Conservation (phyloP, 2,888 invertebrate genomes). For the Artemia sp. region DNA sequence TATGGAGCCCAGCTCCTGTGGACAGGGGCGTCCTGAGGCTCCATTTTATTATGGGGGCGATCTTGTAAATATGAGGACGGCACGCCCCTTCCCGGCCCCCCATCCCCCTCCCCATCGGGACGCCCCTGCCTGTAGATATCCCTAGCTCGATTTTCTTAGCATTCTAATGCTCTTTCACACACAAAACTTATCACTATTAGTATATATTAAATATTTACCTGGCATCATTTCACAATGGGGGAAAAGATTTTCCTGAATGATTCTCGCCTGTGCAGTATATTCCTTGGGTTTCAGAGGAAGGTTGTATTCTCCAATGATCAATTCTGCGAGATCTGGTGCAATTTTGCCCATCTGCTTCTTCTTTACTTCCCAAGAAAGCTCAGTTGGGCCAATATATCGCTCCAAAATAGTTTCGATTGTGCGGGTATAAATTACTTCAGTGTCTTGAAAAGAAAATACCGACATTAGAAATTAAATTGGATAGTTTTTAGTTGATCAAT, state of each 20-base stretch:
- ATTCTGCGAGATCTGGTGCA: conserved; percentile 28
- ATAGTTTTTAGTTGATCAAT: too few relatives aligned
- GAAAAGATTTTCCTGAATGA: conserved; percentile 32
- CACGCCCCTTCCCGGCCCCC: too few relatives aligned
- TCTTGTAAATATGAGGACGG: too few relatives aligned
- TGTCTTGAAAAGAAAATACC: conserved; percentile 30
- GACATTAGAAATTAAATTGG: too few relatives aligned
- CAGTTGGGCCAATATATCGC: conserved; percentile 33
- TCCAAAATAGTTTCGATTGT: conserved; percentile 29
- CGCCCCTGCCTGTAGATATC: background rate
- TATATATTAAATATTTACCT: conserved; percentile 28
- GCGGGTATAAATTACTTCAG: conserved; percentile 34
- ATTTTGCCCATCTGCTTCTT: conserved; percentile 29
- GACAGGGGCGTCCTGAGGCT: too few relatives aligned
- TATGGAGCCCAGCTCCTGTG: too few relatives aligned
- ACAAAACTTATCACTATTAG: background rate
- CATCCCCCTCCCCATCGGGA: too few relatives aligned
- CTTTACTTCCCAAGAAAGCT: conserved; percentile 38
- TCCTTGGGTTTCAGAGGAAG: conserved; percentile 34
- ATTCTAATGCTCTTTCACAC: background rate
- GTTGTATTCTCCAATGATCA: conserved; percentile 30
- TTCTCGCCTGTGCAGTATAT: conserved; percentile 31
- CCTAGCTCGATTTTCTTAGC: background rate
- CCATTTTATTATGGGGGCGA: too few relatives aligned
- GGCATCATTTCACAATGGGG: conserved; percentile 34